These are phyloP conservation scores for Xiphorhynchus elegans DNA, from an alignment of 2,113 vertebrate genomes.

Conservation along the genomic window DNA sequence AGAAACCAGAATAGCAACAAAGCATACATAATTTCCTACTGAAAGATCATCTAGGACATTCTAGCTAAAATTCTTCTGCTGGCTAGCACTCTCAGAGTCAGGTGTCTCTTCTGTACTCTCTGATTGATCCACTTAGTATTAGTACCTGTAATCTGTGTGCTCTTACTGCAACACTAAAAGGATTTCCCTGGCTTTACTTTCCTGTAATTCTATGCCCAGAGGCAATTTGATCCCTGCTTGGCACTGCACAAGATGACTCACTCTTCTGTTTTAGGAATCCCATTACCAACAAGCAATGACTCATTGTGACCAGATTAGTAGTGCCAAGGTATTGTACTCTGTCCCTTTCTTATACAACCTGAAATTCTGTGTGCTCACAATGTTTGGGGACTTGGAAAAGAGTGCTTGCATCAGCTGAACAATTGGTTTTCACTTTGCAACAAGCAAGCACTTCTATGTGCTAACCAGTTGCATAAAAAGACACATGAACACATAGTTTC, in stretches of 20 bases:
- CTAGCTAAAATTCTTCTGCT: neutral
- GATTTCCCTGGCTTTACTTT: constrained; percentile 30
- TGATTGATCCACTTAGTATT: neutral
- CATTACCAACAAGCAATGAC: constrained; percentile 4
- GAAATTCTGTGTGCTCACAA: neutral
- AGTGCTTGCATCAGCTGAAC: neutral
- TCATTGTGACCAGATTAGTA: neutral
- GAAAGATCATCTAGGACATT: neutral
- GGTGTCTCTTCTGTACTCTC: neutral
- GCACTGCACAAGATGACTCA: neutral
- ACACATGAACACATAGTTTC: neutral
- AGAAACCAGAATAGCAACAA: neutral
- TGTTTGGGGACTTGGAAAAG: neutral
- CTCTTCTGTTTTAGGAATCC: constrained; percentile 3
- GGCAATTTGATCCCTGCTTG: neutral
- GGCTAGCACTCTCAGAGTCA: neutral
- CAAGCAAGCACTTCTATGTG: neutral
- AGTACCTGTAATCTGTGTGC: neutral
- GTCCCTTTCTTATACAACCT: neutral
- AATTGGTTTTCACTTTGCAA: neutral
- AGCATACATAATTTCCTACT: neutral
- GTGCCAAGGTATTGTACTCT: neutral
- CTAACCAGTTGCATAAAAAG: neutral
- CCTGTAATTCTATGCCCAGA: constrained; percentile 9
- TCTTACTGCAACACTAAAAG: constrained; percentile 13